phyloP scores from a whole-genome alignment of 2,113 vertebrate genomes.

The Rhinoderma darwinii region DNA sequence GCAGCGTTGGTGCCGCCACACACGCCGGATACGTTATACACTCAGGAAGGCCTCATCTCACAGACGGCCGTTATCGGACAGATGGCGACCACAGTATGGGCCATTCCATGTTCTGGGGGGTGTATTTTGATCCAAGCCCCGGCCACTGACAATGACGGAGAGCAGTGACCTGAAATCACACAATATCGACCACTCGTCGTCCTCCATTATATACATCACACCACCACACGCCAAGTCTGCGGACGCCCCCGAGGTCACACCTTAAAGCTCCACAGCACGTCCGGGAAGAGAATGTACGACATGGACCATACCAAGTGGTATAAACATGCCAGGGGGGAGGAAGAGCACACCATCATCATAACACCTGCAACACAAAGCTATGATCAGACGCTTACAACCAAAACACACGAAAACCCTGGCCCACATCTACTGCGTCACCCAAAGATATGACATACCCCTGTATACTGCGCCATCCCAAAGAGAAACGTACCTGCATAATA shows the following conservation, averaged over 20 bases:
- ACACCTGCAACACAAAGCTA: slow-evolving; percentile 74
- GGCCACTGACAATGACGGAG: background rate
- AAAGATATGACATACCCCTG: too few relatives aligned
- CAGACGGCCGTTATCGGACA: background rate
- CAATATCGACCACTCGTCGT: background rate
- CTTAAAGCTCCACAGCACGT: slow-evolving; percentile 83
- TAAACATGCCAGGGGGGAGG: slow-evolving; percentile 75
- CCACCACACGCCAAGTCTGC: background rate
- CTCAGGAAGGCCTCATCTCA: background rate
- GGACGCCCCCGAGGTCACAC: slow-evolving; percentile 65
- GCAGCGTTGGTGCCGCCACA: background rate
- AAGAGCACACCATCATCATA: slow-evolving; percentile 78
- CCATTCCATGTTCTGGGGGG: background rate
- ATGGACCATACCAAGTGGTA: slow-evolving; percentile 91
- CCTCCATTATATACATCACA: background rate
- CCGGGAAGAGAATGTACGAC: slow-evolving; percentile 91
- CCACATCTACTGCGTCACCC: too few relatives aligned
- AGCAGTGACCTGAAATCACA: background rate
- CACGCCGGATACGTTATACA: background rate
- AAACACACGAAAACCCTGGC: too few relatives aligned
- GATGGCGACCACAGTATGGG: background rate
- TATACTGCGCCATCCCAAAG: too few relatives aligned
- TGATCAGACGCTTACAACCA: background rate
- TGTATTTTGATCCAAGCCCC: too few relatives aligned
- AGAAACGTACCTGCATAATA: too few relatives aligned